Percentiles rank a stretch among this genome's conserved stretches.
Evolutionary conservation across 2,797 vertebrate genomes (phyloP).

Genomic region (Antennarius maculatus): DNA sequence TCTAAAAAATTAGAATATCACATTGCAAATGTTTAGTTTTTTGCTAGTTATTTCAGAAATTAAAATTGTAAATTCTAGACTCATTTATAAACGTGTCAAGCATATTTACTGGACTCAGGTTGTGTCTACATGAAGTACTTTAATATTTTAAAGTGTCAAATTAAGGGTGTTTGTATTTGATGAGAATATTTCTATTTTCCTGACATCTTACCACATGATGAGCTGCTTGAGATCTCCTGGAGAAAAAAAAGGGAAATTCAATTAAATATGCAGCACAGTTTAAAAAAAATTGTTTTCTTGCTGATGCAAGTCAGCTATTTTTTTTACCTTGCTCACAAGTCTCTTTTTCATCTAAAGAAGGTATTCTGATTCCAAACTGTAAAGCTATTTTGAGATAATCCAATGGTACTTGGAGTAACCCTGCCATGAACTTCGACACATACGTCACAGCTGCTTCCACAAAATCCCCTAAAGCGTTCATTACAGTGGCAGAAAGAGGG

Average conservation of each 20-base stretch:
- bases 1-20: too few relatives aligned
- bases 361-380: constrained; percentile 75
- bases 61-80: too few relatives aligned
- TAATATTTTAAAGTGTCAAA: too few relatives aligned
- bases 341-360: constrained; percentile 64
- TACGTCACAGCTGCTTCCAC: constrained; percentile 60
- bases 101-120: too few relatives aligned
- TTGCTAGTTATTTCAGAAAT: too few relatives aligned
- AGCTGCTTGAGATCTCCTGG: constrained; percentile 85
- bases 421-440: constrained; percentile 53
- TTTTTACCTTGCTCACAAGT: constrained; percentile 79
- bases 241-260: constrained; percentile 25
- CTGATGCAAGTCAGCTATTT: background rate
- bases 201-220: constrained; percentile 81
- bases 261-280: background rate
- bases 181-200: too few relatives aligned
- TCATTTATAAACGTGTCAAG: too few relatives aligned
- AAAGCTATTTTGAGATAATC: constrained; percentile 75
- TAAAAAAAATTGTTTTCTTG: background rate
- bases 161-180: too few relatives aligned
- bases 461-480: constrained; percentile 50
- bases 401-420: constrained; percentile 64
- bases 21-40: too few relatives aligned
- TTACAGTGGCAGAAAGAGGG: constrained; percentile 58
- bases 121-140: too few relatives aligned